phyloP scores from a whole-genome alignment of 2,888 invertebrate genomes.

The Spicauda simplicius region DNA sequence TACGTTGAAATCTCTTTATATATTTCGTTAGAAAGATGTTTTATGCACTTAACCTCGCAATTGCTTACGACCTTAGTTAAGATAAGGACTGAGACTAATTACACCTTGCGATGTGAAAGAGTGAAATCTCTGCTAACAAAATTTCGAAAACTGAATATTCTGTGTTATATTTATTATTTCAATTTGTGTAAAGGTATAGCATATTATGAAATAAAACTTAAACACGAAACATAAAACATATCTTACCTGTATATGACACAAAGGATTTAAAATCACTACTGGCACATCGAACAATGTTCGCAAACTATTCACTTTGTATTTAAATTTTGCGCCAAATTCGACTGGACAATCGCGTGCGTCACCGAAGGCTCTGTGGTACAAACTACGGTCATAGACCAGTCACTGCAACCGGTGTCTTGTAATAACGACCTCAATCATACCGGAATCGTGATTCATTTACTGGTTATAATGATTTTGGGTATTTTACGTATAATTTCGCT shows the following conservation, averaged over 20 bases:
- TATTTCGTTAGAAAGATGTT: background rate
- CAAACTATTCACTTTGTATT: constrained; percentile 32
- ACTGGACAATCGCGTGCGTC: constrained; percentile 46
- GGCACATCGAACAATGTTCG: constrained; percentile 9
- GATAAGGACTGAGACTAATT: constrained; percentile 18
- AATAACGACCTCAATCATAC: constrained; percentile 14
- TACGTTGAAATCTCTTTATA: background rate
- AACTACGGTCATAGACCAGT: constrained; percentile 47
- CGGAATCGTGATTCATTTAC: constrained; percentile 27
- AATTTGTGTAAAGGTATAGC: background rate
- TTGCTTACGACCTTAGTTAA: constrained; percentile 15
- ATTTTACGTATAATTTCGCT: background rate
- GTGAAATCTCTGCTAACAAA: too few relatives aligned
- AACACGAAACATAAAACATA: background rate
- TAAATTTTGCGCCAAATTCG: constrained; percentile 32
- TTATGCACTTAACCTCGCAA: constrained; percentile 15
- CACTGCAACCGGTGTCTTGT: constrained; percentile 50
- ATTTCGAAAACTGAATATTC: too few relatives aligned
- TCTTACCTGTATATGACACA: constrained; percentile 20
- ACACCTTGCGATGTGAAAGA: background rate
- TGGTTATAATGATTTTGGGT: constrained; percentile 2
- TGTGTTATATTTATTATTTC: too few relatives aligned
- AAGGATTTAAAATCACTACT: constrained; percentile 1
- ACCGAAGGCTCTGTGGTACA: constrained; percentile 46
- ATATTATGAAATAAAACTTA: too few relatives aligned